Evolutionary conservation across 1,140 invertebrate species (phyloP).

Genomic region (Portunus trituberculatus): DNA sequence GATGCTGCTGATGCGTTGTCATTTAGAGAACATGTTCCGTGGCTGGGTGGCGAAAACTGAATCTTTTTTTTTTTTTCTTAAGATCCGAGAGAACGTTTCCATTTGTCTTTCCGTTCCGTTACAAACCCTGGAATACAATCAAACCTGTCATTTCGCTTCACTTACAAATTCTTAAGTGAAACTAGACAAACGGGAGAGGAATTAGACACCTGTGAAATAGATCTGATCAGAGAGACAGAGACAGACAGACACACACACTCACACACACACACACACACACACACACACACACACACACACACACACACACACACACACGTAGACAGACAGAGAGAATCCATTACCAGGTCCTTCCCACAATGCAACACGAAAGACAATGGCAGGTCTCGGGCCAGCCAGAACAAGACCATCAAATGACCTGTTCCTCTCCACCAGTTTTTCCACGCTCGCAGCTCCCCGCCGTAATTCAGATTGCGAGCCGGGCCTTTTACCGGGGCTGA

Average conservation of each 20-base stretch:
- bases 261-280: too few relatives aligned
- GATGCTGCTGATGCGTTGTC: neutral
- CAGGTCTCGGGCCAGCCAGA: conserved; percentile 16
- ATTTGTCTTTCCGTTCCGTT: too few relatives aligned
- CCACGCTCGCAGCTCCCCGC: conserved; percentile 40
- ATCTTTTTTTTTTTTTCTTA: too few relatives aligned
- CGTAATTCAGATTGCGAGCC: conserved; percentile 55
- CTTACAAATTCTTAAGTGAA: too few relatives aligned
- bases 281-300: too few relatives aligned
- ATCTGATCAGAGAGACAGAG: neutral
- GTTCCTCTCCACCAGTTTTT: conserved; percentile 60
- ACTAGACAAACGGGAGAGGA: too few relatives aligned
- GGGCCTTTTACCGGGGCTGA: neutral
- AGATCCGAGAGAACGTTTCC: too few relatives aligned
- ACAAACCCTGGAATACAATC: too few relatives aligned
- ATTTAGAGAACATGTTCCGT: neutral
- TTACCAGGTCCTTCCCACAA: conserved; percentile 31
- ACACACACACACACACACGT: too few relatives aligned
- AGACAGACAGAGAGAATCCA: neutral
- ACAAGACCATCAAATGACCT: conserved; percentile 53
- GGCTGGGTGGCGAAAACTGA: neutral
- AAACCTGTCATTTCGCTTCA: too few relatives aligned
- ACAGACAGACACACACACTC: neutral
- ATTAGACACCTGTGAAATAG: too few relatives aligned
- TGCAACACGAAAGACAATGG: conserved; percentile 51